Evolutionary conservation across 2,888 invertebrate genomes (phyloP), one percentile per base, ranked within the genome.

Genomic region (Lepetodrilus schrolli): DNA sequence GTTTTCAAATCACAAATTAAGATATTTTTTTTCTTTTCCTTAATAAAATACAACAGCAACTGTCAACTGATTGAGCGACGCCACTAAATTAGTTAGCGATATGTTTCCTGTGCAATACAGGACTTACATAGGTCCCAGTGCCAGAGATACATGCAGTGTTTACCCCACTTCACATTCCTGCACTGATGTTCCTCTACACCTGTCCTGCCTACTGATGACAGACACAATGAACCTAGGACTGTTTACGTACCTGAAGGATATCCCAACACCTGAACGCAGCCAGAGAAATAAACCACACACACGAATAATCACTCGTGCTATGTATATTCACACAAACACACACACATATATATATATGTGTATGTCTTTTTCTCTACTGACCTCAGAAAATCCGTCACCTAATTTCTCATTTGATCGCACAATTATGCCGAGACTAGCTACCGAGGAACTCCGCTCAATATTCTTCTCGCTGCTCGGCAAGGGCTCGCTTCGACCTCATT

Each of bases 371-470:
- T 58, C 58, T 17, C 10, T 7, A 30, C 30, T 30, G 30, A 26
- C 34, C 58, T 17, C 58, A 10, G 23, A 26, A 23, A 58, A 58
- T 26, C 30, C 58, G 30, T 58, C 58, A 58, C 58, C 58, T 58
- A 58, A 58, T 58, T 58, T 30, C 58, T n/a, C 26, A 58, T 58
- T 58, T 58, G 58, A 58, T 58, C 58, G 34, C 58, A 58, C 58
- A 58, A 58, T 58, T 58, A 58, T 43, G 43, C 58, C 26, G 58
- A 58, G 58, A 17, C 58, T 58, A 58, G 30, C 58, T 30, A 58
- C 58, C n/a, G 17, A 30, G 58, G 58, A 58, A 58, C 58, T 58
- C 58, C n/a, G 34, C 30, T 58, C 58, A 58, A 58, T 58, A 58
- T 58, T 58, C 58, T 30, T 34, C 30, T 34, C 58, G 34, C 26